Base-by-base conservation (phyloP, 2,797 vertebrate species). In the Chaetodon trifasciatus region DNA sequence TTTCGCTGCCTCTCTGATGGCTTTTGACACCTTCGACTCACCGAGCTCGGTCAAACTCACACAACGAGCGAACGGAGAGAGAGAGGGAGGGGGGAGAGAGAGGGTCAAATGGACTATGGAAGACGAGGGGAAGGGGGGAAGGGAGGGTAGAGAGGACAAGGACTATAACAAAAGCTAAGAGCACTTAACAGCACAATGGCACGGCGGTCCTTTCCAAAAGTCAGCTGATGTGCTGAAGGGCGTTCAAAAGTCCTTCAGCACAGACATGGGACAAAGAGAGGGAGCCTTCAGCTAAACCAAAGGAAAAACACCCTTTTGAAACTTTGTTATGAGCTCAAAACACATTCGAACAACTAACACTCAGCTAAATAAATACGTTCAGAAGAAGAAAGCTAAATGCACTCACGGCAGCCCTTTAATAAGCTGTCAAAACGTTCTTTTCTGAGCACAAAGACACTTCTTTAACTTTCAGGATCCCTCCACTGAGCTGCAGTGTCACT, bases 161-260 rank as follows among this genome's bases (percentile, higher is more conserved):
- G 91, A 91, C 90, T 76, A 72, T 87, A 92, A 93, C 92, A 94
- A 94, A 95, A 92, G 93, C 93, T 92, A 85, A 95, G 93, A 94
- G 94, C 93, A 93, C 93, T 95, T 89, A 90, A 87, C 89, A 81
- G 85, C 89, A 91, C 90, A 94, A 92, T 92, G 91, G 89, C 92
- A 85, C 73, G 68, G 81, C 86, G 70, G 86, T 74, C 79, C 86
- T 91, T 89, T 91, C 88, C 89, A 85, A 91, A 93, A 94, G 92
- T 93, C 91, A 93, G 90, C 92, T 94, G 92, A 93, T 89, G 90
- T 86, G 84, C 90, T 93, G 89, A 94, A 93, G 93, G 89, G 87
- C 76, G 73, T 89, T 88, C 85, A 76, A 85, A 89, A 92, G 91
- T 91, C 91, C 88, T 93, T 92, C 86, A 90, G 32, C 84, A 69